Evolutionary conservation across 2,888 invertebrate species (phyloP).

Genomic region (Melinaea menophilus): DNA sequence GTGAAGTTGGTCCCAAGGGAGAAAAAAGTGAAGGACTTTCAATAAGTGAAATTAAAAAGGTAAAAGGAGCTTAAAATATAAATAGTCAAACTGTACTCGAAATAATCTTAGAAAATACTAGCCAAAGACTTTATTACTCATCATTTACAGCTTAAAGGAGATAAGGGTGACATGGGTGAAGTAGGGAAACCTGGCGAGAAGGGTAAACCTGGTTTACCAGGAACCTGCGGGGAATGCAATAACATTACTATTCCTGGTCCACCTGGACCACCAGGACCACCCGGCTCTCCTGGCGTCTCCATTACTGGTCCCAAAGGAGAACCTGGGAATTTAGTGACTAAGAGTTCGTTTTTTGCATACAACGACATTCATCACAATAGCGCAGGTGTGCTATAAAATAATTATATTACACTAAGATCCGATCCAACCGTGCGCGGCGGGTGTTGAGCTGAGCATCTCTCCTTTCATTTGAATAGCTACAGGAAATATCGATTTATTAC

Average conservation of each 20-base stretch:
- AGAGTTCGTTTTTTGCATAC: constrained; percentile 15
- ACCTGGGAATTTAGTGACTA: constrained; percentile 42
- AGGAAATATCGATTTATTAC: too few species aligned
- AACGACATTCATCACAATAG: constrained; percentile 8
- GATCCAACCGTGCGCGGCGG: too few species aligned
- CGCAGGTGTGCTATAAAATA: constrained; percentile 2
- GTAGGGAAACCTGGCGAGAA: constrained; percentile 43
- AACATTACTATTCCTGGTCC: constrained; percentile 31
- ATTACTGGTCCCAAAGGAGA: constrained; percentile 58
- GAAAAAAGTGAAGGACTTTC: constrained; percentile 49
- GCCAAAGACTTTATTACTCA: neutral
- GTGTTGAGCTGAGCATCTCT: too few species aligned
- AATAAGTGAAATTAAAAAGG: constrained; percentile 44
- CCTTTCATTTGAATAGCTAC: too few species aligned
- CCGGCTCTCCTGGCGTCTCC: constrained; percentile 54
- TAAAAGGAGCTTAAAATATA: constrained; percentile 32
- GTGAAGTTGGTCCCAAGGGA: constrained; percentile 47
- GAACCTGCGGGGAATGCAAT: constrained; percentile 26
- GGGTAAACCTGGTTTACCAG: constrained; percentile 44
- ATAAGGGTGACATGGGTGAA: constrained; percentile 54
- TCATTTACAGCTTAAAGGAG: constrained; percentile 50
- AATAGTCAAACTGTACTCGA: neutral
- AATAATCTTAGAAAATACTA: constrained; percentile 1
- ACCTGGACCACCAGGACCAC: constrained; percentile 45
- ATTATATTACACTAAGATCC: too few species aligned